These are phyloP conservation scores for Eupsittula cactorum DNA, from an alignment of 2,113 vertebrate genomes.

Conservation along the genomic window DNA sequence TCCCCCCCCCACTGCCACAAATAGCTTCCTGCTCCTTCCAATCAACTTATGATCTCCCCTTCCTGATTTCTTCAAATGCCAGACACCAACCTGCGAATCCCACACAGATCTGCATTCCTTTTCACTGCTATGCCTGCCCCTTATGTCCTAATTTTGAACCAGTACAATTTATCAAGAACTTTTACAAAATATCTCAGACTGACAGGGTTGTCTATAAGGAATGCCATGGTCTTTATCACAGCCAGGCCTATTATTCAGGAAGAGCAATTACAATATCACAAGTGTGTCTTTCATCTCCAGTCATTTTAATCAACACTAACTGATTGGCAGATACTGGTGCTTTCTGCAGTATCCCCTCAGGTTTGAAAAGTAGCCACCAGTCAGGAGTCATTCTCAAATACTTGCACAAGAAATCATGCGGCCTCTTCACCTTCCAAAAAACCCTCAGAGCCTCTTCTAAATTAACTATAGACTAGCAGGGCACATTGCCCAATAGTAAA, in stretches of 20 bases:
- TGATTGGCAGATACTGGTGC: not conserved
- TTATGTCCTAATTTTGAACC: not conserved
- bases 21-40: not conserved
- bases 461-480: not conserved
- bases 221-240: not conserved
- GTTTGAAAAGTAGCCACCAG: conserved; percentile 9
- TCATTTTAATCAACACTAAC: not conserved
- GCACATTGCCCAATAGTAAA: not conserved
- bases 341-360: not conserved
- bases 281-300: not conserved
- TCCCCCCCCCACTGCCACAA: not conserved
- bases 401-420: not conserved
- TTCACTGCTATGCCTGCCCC: not conserved
- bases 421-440: not conserved
- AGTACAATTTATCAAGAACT: not conserved
- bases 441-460: not conserved
- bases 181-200: not conserved
- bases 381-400: not conserved
- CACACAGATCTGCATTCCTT: not conserved
- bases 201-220: not conserved
- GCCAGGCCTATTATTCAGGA: not conserved
- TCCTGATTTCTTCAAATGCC: not conserved
- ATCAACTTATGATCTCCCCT: not conserved
- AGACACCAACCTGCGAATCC: not conserved
- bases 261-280: not conserved